Evolutionary conservation across 1,140 invertebrate species (phyloP).

Genomic region (Lepidurus arcticus): DNA sequence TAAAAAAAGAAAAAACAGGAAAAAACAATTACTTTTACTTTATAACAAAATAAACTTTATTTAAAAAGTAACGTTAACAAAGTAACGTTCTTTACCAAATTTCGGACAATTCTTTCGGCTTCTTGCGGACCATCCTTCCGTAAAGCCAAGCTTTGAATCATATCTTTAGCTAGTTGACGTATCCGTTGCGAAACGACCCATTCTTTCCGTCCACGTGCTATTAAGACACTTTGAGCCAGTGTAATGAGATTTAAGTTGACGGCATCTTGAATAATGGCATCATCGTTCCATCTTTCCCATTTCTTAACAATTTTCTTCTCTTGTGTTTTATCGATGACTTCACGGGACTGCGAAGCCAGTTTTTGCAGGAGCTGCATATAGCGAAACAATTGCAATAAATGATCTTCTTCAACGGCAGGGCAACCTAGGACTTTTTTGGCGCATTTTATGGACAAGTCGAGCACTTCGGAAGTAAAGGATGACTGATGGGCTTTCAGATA

Average conservation of each 20-base stretch:
- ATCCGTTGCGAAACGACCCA: not conserved
- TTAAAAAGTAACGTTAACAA: too few species aligned
- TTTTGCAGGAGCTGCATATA: not conserved
- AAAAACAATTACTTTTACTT: too few species aligned
- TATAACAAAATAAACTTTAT: too few species aligned
- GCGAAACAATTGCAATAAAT: not conserved
- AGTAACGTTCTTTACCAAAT: not conserved
- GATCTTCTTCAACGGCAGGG: not conserved
- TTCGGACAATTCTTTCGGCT: not conserved
- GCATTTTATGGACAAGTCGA: not conserved
- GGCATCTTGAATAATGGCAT: slow-evolving; percentile 9
- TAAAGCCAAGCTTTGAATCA: slow-evolving; percentile 4
- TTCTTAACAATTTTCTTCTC: slow-evolving; percentile 9
- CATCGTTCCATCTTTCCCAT: slow-evolving; percentile 14
- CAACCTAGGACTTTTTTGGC: not conserved
- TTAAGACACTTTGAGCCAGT: not conserved
- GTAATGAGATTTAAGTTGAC: not conserved
- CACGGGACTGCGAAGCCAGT: not conserved
- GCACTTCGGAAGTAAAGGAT: not conserved
- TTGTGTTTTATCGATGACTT: not conserved
- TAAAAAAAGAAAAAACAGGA: not conserved
- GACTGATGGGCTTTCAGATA: slow-evolving; percentile 4
- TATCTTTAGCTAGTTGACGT: slow-evolving; percentile 4
- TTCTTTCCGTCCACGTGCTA: not conserved
- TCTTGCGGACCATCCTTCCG: not conserved